These are phyloP conservation scores for Zoroaster sp. DNA, from an alignment of 53 echinoderm and acorn worm genomes.

Conservation along the genomic window DNA sequence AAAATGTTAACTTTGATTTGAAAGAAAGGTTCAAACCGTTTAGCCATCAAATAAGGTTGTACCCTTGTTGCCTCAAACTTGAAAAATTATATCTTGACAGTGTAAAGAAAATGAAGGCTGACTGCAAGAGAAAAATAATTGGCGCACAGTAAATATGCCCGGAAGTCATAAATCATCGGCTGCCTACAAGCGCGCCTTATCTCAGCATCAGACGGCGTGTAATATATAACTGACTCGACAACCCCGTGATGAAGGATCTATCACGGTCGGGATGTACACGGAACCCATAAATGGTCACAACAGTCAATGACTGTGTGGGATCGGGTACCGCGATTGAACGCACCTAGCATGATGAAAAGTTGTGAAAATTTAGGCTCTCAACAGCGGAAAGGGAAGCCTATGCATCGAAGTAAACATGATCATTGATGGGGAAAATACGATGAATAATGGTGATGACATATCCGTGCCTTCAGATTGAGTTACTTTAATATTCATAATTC, in stretches of 20 bases:
- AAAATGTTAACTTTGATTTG: no score
- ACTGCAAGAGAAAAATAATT: constrained; percentile 22
- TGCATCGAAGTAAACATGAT: constrained; percentile 25
- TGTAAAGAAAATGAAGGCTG: neutral
- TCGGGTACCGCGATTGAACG: neutral
- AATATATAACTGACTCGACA: constrained; percentile 47
- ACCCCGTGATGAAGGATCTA: constrained; percentile 4
- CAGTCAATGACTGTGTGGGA: neutral
- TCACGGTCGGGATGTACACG: neutral
- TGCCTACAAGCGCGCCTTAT: neutral
- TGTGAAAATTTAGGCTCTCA: constrained; percentile 7
- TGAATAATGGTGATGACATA: constrained; percentile 17
- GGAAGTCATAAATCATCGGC: constrained; percentile 33
- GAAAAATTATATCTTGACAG: neutral
- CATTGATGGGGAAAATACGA: constrained; percentile 15
- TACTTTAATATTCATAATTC: neutral
- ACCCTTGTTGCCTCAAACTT: no score
- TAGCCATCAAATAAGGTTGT: neutral
- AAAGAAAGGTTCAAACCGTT: neutral
- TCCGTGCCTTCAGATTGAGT: neutral
- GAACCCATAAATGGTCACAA: neutral
- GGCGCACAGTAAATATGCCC: neutral
- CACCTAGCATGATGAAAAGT: constrained; percentile 6
- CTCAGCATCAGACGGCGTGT: constrained; percentile 24
- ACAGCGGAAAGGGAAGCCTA: constrained; percentile 9